Base-by-base conservation (phyloP, 2,113 vertebrate genomes). In the Lamprologus lemairii region DNA sequence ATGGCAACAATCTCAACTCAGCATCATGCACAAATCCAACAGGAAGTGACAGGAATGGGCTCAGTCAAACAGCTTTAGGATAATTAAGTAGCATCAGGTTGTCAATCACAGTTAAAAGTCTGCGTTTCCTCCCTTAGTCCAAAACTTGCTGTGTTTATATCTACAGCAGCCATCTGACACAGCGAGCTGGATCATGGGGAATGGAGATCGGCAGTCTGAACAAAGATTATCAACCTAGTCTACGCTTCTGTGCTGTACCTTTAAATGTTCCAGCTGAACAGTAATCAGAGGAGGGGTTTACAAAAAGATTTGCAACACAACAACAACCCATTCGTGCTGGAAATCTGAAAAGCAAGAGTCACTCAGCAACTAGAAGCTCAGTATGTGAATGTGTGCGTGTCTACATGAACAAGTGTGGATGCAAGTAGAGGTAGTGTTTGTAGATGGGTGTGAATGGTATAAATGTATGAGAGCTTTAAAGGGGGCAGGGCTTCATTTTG, bases 341-440 rank as follows among this genome's bases (percentile, higher is more conserved):
- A 47, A 65, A 84, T 58, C 3, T 88, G 78, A 16, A 86, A 71
- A 80, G 21, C 17, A 35, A 40, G 10, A 23, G 19, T 85, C 81
- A 71, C 85, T 82, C 75, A 60, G 84, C 54, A 58, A 86, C 80
- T 82, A 84, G 10, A 81, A 86, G 60, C 45, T 55, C 35, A 37
- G 71, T 26, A 83, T 83, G 79, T 87, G 63, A 40, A 68, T 54
- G 78, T n/a, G 71, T 83, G 81, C 49, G 57, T 23, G 75, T 54
- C 71, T 42, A 51, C 16, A 42, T 85, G 57, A 19, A 28, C 7
- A 4, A 21, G 45, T 81, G 86, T 84, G 80, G 82, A 92, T 83
- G 49, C 79, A 90, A 92, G 82, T 81, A 92, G 92, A 93, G 93
- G 93, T 94, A 93, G 92, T 92, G 90, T 91, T 91, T 93, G 80